Evolutionary conservation across 1,140 invertebrate genomes (phyloP).

Genomic region (Whitmania pigra): DNA sequence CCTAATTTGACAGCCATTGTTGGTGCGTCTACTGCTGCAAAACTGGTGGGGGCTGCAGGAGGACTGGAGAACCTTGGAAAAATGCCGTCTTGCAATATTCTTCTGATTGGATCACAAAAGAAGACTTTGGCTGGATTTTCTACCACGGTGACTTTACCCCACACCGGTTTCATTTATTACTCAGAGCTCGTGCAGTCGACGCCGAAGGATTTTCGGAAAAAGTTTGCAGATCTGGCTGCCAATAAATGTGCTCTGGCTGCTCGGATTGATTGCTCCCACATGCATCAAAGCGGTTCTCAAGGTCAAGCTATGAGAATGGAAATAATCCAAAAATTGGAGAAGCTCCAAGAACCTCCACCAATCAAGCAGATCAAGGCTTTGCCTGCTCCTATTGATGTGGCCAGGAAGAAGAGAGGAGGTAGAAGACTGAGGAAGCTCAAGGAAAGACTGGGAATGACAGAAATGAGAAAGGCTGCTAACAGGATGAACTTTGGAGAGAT

Average conservation of each 20-base stretch:
- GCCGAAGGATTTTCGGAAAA: slow-evolving; percentile 80
- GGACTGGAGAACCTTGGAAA: slow-evolving; percentile 87
- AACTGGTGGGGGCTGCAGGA: slow-evolving; percentile 93
- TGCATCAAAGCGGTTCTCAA: slow-evolving; percentile 69
- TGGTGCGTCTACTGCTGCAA: slow-evolving; percentile 89
- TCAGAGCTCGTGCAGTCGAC: slow-evolving; percentile 88
- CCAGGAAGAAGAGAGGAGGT: slow-evolving; percentile 89
- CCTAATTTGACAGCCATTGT: slow-evolving; percentile 93
- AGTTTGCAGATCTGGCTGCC: slow-evolving; percentile 81
- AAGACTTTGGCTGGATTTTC: slow-evolving; percentile 85
- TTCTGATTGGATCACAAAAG: slow-evolving; percentile 69
- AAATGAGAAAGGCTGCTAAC: slow-evolving; percentile 92
- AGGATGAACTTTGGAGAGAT: slow-evolving; percentile 97
- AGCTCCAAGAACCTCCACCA: slow-evolving; percentile 90
- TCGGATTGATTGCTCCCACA: slow-evolving; percentile 84
- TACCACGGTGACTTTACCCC: slow-evolving; percentile 72
- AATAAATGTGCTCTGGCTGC: slow-evolving; percentile 86
- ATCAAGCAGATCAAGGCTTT: slow-evolving; percentile 74
- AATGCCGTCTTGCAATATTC: slow-evolving; percentile 92
- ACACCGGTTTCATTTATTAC: slow-evolving; percentile 92
- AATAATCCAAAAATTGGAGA: slow-evolving; percentile 92
- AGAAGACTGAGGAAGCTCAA: slow-evolving; percentile 90
- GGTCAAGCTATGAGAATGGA: slow-evolving; percentile 73
- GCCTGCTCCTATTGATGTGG: slow-evolving; percentile 90
- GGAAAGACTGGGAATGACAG: slow-evolving; percentile 91